phyloP scores from a whole-genome alignment of 2,113 vertebrate species.

The Stomatorhinus ivindoensis region DNA sequence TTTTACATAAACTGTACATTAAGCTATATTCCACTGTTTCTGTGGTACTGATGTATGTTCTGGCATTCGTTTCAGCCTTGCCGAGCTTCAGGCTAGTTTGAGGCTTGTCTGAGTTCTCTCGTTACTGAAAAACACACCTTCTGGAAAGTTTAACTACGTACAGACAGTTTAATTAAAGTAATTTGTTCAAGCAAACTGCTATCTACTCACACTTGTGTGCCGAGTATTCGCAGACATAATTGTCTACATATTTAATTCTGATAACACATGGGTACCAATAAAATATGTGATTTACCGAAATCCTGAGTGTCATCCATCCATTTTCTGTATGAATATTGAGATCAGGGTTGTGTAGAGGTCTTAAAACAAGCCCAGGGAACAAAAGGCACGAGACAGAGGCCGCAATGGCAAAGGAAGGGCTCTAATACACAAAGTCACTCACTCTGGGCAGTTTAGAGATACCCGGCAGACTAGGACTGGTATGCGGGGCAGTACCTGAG shows the following conservation, averaged over 20 bases:
- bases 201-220: not conserved
- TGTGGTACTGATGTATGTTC: not conserved
- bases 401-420: not conserved
- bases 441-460: not conserved
- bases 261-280: not conserved
- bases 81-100: not conserved
- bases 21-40: not conserved
- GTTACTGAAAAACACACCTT: not conserved
- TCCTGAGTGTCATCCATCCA: not conserved
- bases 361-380: not conserved
- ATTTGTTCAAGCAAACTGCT: not conserved
- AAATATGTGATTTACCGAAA: not conserved
- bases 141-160: not conserved
- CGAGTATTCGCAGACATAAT: not conserved
- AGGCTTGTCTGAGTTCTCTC: not conserved
- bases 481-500: not conserved
- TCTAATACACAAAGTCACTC: not conserved
- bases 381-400: not conserved
- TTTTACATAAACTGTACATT: not conserved
- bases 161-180: not conserved
- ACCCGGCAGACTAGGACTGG: not conserved
- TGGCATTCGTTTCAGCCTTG: not conserved
- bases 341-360: not conserved
- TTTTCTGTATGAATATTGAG: not conserved
- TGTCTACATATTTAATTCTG: not conserved